Percentiles rank a stretch among this genome's conserved stretches.
These are phyloP conservation scores for Labroides dimidiatus DNA, from an alignment of 2,797 vertebrate genomes.

Conservation along the genomic window DNA sequence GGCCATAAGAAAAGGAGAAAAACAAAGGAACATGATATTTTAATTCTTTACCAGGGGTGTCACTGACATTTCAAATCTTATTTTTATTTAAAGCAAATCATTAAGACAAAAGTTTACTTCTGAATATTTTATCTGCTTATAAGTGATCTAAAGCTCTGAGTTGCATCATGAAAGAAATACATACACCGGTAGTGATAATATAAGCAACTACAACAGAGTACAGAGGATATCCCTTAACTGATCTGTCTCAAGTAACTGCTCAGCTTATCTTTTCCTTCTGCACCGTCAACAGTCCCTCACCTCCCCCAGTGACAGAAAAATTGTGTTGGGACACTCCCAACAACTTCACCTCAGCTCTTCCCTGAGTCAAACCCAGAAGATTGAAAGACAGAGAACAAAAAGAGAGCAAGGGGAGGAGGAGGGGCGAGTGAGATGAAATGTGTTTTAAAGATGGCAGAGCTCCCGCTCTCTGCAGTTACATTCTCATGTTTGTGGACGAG, in stretches of 20 bases:
- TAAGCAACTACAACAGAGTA: neutral
- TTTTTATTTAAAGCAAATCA: neutral
- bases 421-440: conserved; percentile 74
- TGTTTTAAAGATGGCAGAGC: conserved; percentile 82
- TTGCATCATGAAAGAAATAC: too few relatives aligned
- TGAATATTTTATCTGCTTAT: too few relatives aligned
- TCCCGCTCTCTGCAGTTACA: conserved; percentile 71
- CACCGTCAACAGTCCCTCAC: conserved; percentile 17
- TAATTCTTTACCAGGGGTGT: neutral
- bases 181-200: neutral
- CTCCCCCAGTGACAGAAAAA: conserved; percentile 60
- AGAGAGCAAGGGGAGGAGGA: conserved; percentile 47
- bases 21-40: neutral
- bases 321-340: conserved; percentile 69
- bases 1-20: too few relatives aligned
- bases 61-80: neutral
- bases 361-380: conserved; percentile 50
- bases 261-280: conserved; percentile 50
- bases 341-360: conserved; percentile 62
- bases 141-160: too few relatives aligned
- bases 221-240: conserved; percentile 17
- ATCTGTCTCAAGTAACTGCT: conserved; percentile 50
- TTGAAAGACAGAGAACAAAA: conserved; percentile 28
- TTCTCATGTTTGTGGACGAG: conserved; percentile 69
- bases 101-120: neutral